Percentiles rank a stretch among this genome's conserved stretches.
phyloP scores from a whole-genome alignment of 2,888 invertebrate species.

The Drosophila hamatofila region DNA sequence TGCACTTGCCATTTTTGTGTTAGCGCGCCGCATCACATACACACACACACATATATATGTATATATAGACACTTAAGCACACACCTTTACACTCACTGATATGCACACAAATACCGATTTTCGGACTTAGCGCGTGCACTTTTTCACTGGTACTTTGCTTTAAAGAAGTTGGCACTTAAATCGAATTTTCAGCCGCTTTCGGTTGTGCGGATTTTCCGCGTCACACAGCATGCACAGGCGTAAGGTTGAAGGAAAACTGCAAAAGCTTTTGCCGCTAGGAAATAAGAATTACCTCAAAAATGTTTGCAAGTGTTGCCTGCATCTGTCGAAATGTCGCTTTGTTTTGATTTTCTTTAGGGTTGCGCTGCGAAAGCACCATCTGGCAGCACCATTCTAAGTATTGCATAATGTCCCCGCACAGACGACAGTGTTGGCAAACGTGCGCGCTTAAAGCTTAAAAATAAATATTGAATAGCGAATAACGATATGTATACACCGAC shows the following conservation, averaged over 20 bases:
- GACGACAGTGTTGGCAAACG: conserved; percentile 28
- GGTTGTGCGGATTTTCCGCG: conserved; percentile 48
- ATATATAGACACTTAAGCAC: conserved; percentile 1
- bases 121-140: conserved; percentile 43
- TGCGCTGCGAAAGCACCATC: conserved; percentile 21
- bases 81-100: conserved; percentile 16
- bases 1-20: conserved; percentile 64
- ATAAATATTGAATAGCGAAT: neutral
- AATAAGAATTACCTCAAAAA: conserved; percentile 63
- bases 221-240: conserved; percentile 54
- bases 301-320: conserved; percentile 60
- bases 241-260: conserved; percentile 71
- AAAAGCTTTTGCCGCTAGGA: conserved; percentile 73
- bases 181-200: conserved; percentile 63
- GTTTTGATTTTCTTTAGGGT: conserved; percentile 60
- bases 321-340: conserved; percentile 56
- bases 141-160: conserved; percentile 37
- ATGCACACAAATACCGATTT: conserved; percentile 34
- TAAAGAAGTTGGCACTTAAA: conserved; percentile 52
- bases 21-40: conserved; percentile 48
- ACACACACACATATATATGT: no score
- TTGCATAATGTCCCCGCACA: conserved; percentile 35
- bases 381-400: conserved; percentile 48
- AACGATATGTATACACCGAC: neutral
- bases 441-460: neutral